A percentile compares a stretch with the other conserved stretches of the same genome.
These are phyloP conservation scores for Metacarcinus magister DNA, from an alignment of 2,888 invertebrate genomes.

Conservation along the genomic window DNA sequence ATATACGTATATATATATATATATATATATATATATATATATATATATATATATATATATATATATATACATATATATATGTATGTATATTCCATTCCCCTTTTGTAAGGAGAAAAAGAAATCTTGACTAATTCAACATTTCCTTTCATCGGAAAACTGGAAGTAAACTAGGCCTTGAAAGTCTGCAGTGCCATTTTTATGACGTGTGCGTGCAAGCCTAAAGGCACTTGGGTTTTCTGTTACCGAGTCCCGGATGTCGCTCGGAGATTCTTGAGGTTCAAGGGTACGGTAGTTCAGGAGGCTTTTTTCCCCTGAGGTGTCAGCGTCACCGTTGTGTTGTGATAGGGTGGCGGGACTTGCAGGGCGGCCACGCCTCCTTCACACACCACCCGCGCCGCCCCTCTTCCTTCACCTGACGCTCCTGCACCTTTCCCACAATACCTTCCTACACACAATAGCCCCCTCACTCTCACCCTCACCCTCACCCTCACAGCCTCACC, in stretches of 20 bases:
- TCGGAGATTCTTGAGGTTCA: slow-evolving; percentile 43
- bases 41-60: slow-evolving; percentile 60
- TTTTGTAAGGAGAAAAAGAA: neutral
- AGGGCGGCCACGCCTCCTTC: neutral
- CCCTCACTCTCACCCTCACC: neutral
- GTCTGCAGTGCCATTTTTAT: slow-evolving; percentile 15
- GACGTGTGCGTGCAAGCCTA: slow-evolving; percentile 49
- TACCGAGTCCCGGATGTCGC: neutral
- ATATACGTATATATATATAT: slow-evolving; percentile 49
- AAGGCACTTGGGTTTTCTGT: slow-evolving; percentile 47
- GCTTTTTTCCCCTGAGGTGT: neutral
- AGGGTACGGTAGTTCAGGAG: neutral
- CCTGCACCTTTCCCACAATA: neutral
- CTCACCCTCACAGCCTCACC: neutral
- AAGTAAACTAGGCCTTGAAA: neutral
- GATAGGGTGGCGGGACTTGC: neutral
- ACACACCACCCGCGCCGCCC: neutral
- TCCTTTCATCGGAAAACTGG: slow-evolving; percentile 37
- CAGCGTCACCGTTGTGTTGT: neutral
- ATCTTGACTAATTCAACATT: neutral
- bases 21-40: slow-evolving; percentile 37
- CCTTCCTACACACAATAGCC: neutral
- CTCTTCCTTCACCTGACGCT: neutral
- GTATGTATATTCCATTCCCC: neutral
- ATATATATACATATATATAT: slow-evolving; percentile 61